phyloP scores from a whole-genome alignment of 37 sponge, comb jelly and placozoan genomes.

The Aplysina aerophoba region DNA sequence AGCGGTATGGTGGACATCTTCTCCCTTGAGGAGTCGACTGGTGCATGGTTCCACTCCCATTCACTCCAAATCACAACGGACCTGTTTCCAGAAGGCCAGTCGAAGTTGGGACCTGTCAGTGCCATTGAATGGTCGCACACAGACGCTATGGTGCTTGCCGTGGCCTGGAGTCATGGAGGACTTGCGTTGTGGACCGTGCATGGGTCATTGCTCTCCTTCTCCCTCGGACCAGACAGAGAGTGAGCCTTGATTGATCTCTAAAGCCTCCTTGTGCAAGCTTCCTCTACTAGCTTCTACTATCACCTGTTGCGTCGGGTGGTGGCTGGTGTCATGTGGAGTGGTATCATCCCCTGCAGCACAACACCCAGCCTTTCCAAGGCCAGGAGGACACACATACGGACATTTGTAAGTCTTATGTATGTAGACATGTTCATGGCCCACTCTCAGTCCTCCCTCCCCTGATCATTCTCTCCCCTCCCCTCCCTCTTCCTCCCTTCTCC shows the following conservation, averaged over 20 bases:
- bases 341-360: no score
- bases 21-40: constrained; percentile 63
- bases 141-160: constrained; percentile 74
- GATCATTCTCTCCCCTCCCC: not conserved
- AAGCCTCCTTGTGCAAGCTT: no score
- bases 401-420: no score
- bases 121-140: constrained; percentile 67
- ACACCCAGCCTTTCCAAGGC: no score
- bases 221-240: constrained; percentile 77
- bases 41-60: constrained; percentile 67
- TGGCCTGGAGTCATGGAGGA: constrained; percentile 80
- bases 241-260: no score
- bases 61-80: constrained; percentile 62
- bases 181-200: constrained; percentile 82
- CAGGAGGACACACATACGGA: no score
- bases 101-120: constrained; percentile 64
- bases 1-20: constrained; percentile 73
- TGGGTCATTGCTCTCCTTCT: constrained; percentile 80
- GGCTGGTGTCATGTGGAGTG: no score
- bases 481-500: not conserved
- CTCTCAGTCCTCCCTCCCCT: not conserved
- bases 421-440: no score
- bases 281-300: no score
- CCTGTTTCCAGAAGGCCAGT: constrained; percentile 63
- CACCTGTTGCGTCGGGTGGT: no score